These are phyloP conservation scores for Vombatus ursinus DNA, from an alignment of 2,113 vertebrate genomes.

Conservation along the genomic window DNA sequence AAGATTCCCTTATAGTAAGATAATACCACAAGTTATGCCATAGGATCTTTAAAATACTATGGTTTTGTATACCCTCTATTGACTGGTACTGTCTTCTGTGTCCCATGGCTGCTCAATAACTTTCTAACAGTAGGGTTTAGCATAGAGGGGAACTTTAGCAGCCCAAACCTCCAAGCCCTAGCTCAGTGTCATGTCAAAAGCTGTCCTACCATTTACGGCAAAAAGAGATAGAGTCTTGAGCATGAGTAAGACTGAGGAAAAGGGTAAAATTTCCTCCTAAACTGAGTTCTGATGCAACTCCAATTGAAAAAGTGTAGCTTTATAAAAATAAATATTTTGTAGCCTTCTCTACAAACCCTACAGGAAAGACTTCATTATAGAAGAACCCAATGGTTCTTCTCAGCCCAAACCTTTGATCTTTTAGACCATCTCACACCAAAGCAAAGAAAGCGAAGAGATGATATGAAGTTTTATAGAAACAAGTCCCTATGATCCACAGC, in stretches of 20 bases:
- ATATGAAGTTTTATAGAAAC: slow-evolving; percentile 53
- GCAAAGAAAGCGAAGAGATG: neutral
- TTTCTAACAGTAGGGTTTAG: neutral
- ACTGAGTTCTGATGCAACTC: slow-evolving; percentile 30
- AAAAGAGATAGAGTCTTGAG: neutral
- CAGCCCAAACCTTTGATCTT: slow-evolving; percentile 20
- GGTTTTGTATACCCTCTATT: neutral
- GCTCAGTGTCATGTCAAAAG: neutral
- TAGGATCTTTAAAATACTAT: neutral
- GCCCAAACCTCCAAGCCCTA: neutral
- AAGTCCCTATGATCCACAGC: slow-evolving; percentile 43
- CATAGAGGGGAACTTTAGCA: neutral
- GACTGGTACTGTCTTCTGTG: neutral
- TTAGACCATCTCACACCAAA: neutral
- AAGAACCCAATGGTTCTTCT: neutral
- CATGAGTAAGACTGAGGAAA: neutral
- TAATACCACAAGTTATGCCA: neutral
- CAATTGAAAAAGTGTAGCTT: slow-evolving; percentile 10
- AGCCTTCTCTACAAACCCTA: neutral
- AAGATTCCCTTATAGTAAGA: neutral
- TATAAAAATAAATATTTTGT: slow-evolving; percentile 16
- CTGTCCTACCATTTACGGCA: neutral
- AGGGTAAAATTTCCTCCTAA: slow-evolving; percentile 31
- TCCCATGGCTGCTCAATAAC: neutral
- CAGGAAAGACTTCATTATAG: neutral